phyloP scores from a whole-genome alignment of 2,797 vertebrate species.

The Steatocranus sp. region DNA sequence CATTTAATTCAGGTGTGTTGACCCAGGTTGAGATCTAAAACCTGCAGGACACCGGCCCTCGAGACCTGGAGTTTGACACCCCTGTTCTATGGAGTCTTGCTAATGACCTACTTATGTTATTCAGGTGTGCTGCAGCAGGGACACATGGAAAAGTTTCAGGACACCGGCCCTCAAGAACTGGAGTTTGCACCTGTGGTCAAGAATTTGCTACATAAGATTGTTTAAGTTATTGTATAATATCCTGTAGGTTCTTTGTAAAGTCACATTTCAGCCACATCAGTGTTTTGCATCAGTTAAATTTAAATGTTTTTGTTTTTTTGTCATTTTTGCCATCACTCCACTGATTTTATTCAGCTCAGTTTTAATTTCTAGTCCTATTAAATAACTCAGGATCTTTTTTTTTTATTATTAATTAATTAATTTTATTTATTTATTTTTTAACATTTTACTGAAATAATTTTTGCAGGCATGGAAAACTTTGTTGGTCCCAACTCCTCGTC shows the following conservation, averaged over 20 bases:
- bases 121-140: neutral
- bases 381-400: neutral
- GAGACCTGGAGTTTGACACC: neutral
- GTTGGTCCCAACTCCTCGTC: slow-evolving; percentile 90
- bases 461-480: slow-evolving; percentile 85
- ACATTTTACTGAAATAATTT: neutral
- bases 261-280: neutral
- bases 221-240: neutral
- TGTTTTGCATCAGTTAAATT: neutral
- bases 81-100: neutral
- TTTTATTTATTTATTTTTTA: too few relatives aligned
- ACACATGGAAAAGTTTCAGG: neutral
- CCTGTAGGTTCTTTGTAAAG: neutral
- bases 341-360: neutral
- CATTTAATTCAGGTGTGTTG: too few relatives aligned
- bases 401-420: too few relatives aligned
- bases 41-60: neutral
- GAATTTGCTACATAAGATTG: neutral
- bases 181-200: neutral
- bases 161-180: neutral
- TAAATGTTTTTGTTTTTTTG: neutral
- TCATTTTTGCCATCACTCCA: neutral
- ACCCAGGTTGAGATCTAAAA: too few relatives aligned
- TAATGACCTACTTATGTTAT: neutral
- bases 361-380: neutral